phyloP scores from a whole-genome alignment of 1,140 invertebrate species.

The Diachasmimorpha longicaudata region DNA sequence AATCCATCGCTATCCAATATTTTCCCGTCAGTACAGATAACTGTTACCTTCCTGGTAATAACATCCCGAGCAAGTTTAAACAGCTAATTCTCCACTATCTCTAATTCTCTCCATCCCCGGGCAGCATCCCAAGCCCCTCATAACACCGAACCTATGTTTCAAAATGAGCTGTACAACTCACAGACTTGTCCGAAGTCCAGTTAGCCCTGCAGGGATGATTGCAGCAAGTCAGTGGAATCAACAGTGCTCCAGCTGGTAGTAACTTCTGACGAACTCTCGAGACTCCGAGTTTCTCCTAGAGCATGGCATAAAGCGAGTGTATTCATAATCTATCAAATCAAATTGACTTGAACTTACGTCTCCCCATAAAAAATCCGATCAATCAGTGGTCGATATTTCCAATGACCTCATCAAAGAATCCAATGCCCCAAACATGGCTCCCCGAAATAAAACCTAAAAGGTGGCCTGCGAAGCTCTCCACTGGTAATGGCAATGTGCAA shows the following conservation, averaged over 20 bases:
- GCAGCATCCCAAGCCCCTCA: neutral
- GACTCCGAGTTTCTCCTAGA: no score
- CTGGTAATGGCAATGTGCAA: neutral
- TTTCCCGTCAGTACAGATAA: no score
- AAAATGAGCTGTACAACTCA: conserved; percentile 52
- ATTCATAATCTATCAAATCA: conserved; percentile 67
- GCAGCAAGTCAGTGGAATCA: conserved; percentile 27
- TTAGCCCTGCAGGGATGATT: conserved; percentile 41
- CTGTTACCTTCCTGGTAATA: no score
- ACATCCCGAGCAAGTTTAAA: neutral
- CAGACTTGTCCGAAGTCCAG: conserved; percentile 49
- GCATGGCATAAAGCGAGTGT: conserved; percentile 66
- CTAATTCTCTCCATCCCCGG: neutral
- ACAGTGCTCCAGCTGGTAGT: neutral
- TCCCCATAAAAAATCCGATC: no score
- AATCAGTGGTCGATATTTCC: no score
- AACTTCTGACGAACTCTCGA: conserved; percentile 43
- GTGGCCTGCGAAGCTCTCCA: neutral
- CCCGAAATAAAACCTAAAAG: conserved; percentile 36
- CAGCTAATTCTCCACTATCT: neutral
- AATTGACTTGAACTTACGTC: conserved; percentile 40
- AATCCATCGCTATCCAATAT: no score
- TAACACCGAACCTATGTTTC: neutral
- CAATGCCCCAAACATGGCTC: no score
- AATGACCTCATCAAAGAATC: no score